phyloP scores from a whole-genome alignment of 1,140 invertebrate genomes.

The Geopemphigus sp. region DNA sequence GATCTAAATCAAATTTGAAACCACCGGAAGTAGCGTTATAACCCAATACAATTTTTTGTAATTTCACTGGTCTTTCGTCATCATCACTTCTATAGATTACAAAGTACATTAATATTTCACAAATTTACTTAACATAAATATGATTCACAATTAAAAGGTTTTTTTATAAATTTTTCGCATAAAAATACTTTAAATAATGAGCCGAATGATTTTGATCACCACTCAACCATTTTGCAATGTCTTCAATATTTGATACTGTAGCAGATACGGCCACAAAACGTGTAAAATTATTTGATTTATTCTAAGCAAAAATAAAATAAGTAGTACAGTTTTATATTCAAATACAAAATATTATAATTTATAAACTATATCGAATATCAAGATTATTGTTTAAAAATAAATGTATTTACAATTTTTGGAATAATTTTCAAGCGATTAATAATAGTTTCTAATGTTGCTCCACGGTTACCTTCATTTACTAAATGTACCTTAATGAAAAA shows the following conservation, averaged over 20 bases:
- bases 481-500: conserved; percentile 62
- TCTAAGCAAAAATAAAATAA: conserved; percentile 4
- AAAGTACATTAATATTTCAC: not conserved
- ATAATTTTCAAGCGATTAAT: conserved; percentile 75
- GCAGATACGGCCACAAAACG: conserved; percentile 77
- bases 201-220: conserved; percentile 55
- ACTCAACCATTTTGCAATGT: conserved; percentile 73
- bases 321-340: not conserved
- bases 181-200: conserved; percentile 59
- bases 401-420: conserved; percentile 53
- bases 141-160: not conserved
- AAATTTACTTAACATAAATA: not conserved
- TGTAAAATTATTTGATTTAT: not conserved
- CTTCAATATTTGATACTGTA: conserved; percentile 74
- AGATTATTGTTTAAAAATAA: too few species aligned
- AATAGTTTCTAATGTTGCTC: conserved; percentile 75
- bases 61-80: conserved; percentile 68
- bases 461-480: conserved; percentile 67
- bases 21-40: conserved; percentile 60
- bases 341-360: too few species aligned
- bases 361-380: too few species aligned
- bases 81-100: conserved; percentile 64
- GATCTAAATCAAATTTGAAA: conserved; percentile 74
- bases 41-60: conserved; percentile 71
- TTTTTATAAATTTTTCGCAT: not conserved